Evolutionary conservation across 2,113 vertebrate species (phyloP), one percentile per base, ranked within the genome.

Genomic region (Otolemur garnettii): DNA sequence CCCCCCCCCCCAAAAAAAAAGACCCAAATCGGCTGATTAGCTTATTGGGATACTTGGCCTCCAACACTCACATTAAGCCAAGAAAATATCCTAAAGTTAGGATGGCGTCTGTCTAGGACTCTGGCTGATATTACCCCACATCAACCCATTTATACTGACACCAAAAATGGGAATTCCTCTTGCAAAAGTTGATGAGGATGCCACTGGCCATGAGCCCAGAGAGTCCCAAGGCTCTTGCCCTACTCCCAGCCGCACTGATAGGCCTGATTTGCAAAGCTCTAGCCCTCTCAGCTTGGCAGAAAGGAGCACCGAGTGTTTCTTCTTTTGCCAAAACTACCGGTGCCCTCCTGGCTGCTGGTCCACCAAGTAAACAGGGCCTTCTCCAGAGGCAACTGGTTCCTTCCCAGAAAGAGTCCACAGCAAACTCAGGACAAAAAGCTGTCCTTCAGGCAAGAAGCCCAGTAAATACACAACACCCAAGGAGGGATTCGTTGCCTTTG

Each of bases 361-460:
- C 60, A 59, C 55, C 9, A 24, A 77, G 64, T 28, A 7, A 92
- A 77, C 26, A 87, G 26, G 30, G 8, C 57, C 17, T 81, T 79
- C 38, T 94, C 89, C 50, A 22, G 50, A 21, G 26, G 38, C n/a
- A 53, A 50, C 68, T 22, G 60, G 26, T 19, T 77, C 50, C 60
- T 96, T 95, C 62, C 60, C 87, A 72, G 66, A 85, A 90, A 93
- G 17, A 26, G 5, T 38, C 17, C 50, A 55, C 72, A 57, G 66
- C 14, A 68, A 66, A 95, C 62, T 21, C 11, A 62, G 22, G 10
- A 38, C 64, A n/a, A 38, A 81, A 96, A 83, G 11, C 17, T 35
- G 13, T n/a, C 45, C 60, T 69, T 62, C 45, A 24, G 77, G 28
- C 69, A 71, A n/a, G 45, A 96, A 94, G 22, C 18, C 10, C 4